Evolutionary conservation across 1,140 invertebrate genomes (phyloP), one percentile per base, ranked within the genome.

Genomic region (Chironomus tepperi): DNA sequence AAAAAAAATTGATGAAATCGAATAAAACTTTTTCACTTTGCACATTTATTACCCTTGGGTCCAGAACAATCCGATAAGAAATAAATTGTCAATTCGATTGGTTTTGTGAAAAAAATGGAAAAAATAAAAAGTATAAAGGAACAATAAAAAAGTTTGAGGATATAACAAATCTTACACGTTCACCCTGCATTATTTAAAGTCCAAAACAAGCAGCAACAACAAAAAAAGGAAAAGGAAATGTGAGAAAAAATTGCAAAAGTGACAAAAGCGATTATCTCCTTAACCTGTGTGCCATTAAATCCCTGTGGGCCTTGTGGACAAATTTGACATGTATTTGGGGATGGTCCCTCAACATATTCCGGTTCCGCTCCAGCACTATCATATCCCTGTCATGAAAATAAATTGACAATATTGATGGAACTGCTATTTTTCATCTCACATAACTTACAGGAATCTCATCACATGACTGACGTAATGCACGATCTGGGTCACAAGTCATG

Each of bases 401-500:
- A 42, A 24, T 65, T 21, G 15, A 42, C n/a, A 12, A 65, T 42
- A 65, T 67, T 16, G 8, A 24, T 8, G 8, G 18, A 43, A 34
- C 15, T n/a, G n/a, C n/a, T n/a, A n/a, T n/a, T n/a, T n/a, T 15
- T 67, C 6, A 7, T 10, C 57, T 10, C 18, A 16, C 73, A 42
- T 74, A 74, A 80, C 80, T 83, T 83, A 88, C 86, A 72, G 88
- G 89, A 57, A 93, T 78, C 81, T 93, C 91, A 74, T 86, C 85
- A 79, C 91, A 93, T n/a, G 81, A 86, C 79, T 92, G 89, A 77
- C 89, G 82, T 76, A 89, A 85, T 9, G 89, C 88, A 78, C 86
- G 84, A 1, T 87, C 86, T n/a, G 90, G 89, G 82, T 93, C 91
- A 80, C 91, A 93, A 77, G 88, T 90, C 77, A 93, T 83, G 10